Conservation (phyloP, 2,113 vertebrate genomes). For the Suricata suricatta region DNA sequence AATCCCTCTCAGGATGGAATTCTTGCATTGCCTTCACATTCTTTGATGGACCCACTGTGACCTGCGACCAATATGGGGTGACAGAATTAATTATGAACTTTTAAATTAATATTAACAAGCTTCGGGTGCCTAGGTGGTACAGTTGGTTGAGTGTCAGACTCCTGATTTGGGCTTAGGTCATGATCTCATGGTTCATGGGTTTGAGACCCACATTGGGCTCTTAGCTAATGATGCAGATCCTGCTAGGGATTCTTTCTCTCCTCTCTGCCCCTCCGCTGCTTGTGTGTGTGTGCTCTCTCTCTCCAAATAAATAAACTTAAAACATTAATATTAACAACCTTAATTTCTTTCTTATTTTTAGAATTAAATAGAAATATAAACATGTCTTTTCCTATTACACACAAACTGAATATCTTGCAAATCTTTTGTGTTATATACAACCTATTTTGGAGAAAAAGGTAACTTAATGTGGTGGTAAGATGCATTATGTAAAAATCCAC, state of each 20-base stretch:
- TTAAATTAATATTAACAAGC: neutral
- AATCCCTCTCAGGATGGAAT: neutral
- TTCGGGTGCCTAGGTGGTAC: neutral
- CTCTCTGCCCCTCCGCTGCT: too few species aligned
- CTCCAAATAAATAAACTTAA: too few species aligned
- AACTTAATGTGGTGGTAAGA: neutral
- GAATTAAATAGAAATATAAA: slow-evolving; percentile 2
- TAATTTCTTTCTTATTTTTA: slow-evolving; percentile 6
- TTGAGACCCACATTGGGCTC: too few species aligned
- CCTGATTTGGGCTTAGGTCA: too few species aligned
- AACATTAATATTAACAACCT: neutral
- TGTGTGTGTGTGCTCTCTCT: too few species aligned
- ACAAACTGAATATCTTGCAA: neutral
- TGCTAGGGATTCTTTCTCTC: too few species aligned
- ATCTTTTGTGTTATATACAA: neutral
- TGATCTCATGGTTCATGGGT: too few species aligned
- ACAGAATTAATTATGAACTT: neutral
- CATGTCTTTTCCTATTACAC: neutral
- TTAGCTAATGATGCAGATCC: too few species aligned
- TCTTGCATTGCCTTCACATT: neutral
- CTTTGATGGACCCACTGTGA: neutral
- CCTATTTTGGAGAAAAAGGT: neutral
- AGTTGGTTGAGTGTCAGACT: too few species aligned
- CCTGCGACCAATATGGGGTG: neutral
- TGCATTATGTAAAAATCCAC: neutral